Evolutionary conservation across 2,888 invertebrate genomes (phyloP), one percentile per base, ranked within the genome.

Genomic region (Phalera bucephala): DNA sequence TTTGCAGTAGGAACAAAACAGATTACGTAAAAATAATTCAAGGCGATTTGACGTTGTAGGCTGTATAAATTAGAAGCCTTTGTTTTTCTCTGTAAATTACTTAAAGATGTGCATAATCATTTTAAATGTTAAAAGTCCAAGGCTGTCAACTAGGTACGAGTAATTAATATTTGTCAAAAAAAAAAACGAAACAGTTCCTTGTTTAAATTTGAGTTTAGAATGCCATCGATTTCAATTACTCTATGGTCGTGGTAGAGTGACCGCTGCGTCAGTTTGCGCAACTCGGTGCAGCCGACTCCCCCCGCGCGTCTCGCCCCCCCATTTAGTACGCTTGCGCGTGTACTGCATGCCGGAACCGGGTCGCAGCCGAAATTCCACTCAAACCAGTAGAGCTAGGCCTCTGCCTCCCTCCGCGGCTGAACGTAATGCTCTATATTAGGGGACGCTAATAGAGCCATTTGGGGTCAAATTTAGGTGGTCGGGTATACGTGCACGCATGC

Each of bases 341-440:
- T 76, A 70, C 75, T 84, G 88, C 88, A 89, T 76, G 82, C 80
- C 84, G 81, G 83, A 87, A 88, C 82, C 86, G 73, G 88, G 87
- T 84, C 87, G 85, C 79, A 80, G 74, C 85, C 84, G 72, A 86
- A 86, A 83, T 82, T 75, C 73, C 62, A 62, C 56, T 51, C 44
- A 51, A 43, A 19, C 86, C 78, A 75, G 32, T 56, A 8, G 63
- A 70, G 45, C 42, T 38, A 62, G 86, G 65, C 56, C 86, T 69
- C 57, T 72, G 72, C 60, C 59, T 41, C 66, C 57, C 61, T 70
- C 56, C 68, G 33, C 52, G 10, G n/a, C 31, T 44, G 32, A 38
- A 17, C 33, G 33, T 35, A 36, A 40, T 26, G 35, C 36, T 39
- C 39, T 30, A 31, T 34, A 52, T 40, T 37, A 39, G 42, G 39